phyloP scores from a whole-genome alignment of 2,888 invertebrate genomes.

The Andricus curvator region DNA sequence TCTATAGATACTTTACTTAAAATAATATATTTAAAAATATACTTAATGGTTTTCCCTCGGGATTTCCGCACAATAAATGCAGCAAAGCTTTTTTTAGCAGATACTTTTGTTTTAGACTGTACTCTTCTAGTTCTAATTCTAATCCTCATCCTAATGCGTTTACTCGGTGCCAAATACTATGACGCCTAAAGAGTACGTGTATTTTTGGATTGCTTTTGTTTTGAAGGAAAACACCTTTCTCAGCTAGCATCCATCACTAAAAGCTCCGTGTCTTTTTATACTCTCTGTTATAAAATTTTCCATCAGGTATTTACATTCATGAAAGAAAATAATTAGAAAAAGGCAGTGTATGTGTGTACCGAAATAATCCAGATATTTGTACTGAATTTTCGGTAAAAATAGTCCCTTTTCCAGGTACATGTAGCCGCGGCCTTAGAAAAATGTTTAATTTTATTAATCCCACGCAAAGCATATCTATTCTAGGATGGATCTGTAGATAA shows the following conservation, averaged over 20 bases:
- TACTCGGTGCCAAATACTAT: neutral
- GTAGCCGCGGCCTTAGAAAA: neutral
- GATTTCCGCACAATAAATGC: neutral
- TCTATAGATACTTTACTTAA: too few relatives aligned
- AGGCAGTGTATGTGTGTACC: too few relatives aligned
- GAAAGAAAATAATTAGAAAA: neutral
- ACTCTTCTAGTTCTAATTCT: slow-evolving; percentile 15
- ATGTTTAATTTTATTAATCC: neutral
- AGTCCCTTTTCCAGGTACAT: too few relatives aligned
- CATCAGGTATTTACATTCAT: neutral
- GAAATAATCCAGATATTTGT: too few relatives aligned
- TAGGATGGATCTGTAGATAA: neutral
- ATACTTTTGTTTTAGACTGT: neutral
- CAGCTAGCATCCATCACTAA: neutral
- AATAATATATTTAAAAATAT: neutral
- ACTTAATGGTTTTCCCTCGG: neutral
- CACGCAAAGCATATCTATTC: neutral
- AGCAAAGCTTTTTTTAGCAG: neutral
- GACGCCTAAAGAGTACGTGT: slow-evolving; percentile 17
- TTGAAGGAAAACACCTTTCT: slow-evolving; percentile 25
- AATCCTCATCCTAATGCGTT: neutral
- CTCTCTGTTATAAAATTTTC: neutral
- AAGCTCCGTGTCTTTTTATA: slow-evolving; percentile 3
- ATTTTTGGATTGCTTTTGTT: slow-evolving; percentile 34
- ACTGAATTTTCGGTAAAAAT: too few relatives aligned